Evolutionary conservation across 1,140 invertebrate genomes (phyloP).

Genomic region (Trichonephila inaurata): DNA sequence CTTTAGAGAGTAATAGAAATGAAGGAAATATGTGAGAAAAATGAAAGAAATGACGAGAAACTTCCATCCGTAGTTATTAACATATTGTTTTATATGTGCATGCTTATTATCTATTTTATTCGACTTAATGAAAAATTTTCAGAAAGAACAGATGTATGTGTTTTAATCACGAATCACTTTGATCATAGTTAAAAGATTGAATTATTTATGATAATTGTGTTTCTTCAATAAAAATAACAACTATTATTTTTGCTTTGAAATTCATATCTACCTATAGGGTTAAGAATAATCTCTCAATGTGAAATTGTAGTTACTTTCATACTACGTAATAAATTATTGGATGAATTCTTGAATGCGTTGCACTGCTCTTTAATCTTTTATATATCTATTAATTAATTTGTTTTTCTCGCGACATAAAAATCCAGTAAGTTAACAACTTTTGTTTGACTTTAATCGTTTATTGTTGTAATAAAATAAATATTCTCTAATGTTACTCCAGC

Average conservation of each 20-base stretch:
- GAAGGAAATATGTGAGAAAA: neutral
- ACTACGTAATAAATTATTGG: neutral
- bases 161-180: neutral
- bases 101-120: neutral
- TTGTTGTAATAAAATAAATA: too few species aligned
- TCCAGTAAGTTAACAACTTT: too few species aligned
- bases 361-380: too few species aligned
- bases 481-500: too few species aligned
- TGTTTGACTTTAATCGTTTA: too few species aligned
- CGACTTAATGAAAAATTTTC: neutral
- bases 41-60: constrained; percentile 46
- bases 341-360: too few species aligned
- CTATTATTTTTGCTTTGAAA: neutral
- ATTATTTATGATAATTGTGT: neutral
- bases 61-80: constrained; percentile 33
- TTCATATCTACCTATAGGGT: neutral
- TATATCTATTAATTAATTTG: too few species aligned
- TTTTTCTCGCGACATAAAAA: too few species aligned
- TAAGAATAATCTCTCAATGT: neutral
- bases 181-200: neutral
- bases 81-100: neutral
- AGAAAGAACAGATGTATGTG: neutral
- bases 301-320: neutral
- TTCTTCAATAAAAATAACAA: neutral
- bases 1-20: constrained; percentile 32